Conservation (phyloP, 1,140 invertebrate genomes). For the Bombus fervidus region DNA sequence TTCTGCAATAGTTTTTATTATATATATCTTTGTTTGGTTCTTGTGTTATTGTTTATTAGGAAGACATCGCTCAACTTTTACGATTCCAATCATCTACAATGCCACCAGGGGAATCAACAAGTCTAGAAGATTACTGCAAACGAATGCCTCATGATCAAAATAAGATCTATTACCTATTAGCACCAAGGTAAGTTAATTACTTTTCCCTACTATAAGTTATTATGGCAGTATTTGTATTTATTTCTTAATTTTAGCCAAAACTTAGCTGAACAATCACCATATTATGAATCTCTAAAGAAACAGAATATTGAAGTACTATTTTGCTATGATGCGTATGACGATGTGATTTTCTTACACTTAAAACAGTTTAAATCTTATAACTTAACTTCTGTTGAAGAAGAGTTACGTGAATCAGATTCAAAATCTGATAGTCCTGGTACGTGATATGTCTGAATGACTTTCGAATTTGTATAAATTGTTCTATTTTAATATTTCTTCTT, state of each 20-base stretch:
- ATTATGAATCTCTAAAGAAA: conserved; percentile 95
- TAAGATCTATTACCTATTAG: conserved; percentile 96
- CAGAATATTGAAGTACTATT: conserved; percentile 96
- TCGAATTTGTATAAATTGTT: conserved; percentile 34
- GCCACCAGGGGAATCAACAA: conserved; percentile 88
- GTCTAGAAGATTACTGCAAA: conserved; percentile 92
- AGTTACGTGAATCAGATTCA: conserved; percentile 90
- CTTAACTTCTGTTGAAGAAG: conserved; percentile 96
- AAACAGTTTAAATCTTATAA: conserved; percentile 90
- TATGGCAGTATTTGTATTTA: conserved; percentile 1
- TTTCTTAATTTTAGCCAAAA: conserved; percentile 86
- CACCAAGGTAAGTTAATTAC: conserved; percentile 88
- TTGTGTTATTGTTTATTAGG: conserved; percentile 81
- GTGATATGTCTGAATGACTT: conserved; percentile 38
- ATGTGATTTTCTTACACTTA: conserved; percentile 95
- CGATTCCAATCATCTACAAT: conserved; percentile 95
- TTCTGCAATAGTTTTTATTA: conserved; percentile 8
- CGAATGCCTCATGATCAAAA: conserved; percentile 90
- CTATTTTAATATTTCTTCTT: conserved; percentile 74
- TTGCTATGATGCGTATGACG: conserved; percentile 97
- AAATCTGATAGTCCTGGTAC: conserved; percentile 82
- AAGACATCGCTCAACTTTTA: conserved; percentile 95
- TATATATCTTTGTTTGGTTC: conserved; percentile 63
- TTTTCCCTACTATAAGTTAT: neutral
- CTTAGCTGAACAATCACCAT: conserved; percentile 96